Base-by-base conservation (phyloP, 2,888 invertebrate species). In the Mythimna pallens region DNA sequence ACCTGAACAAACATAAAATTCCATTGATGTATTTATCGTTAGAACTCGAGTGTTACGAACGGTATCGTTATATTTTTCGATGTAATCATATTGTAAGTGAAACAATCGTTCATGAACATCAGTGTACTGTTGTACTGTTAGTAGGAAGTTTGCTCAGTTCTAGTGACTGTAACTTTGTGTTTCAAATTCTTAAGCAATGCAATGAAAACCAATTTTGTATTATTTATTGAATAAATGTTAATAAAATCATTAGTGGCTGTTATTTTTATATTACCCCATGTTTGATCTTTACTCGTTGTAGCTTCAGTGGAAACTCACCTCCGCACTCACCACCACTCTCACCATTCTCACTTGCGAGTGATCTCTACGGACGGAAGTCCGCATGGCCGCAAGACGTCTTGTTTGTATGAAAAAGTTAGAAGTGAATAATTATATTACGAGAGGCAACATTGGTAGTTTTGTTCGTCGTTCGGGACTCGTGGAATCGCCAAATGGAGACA, bases 151-250 rank as follows among this genome's bases (percentile, higher is more conserved):
- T 93, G 95, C 94, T 95, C 95, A 94, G 93, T 94, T 93, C 87
- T 89, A 90, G 90, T 93, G 89, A 91, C 87, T 91, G 89, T 89
- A 89, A 88, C 88, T 91, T 87, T 93, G 87, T 90, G 91, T 93
- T 94, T 92, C 86, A 90, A 93, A 92, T 93, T 93, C 89, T 91
- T 89, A 90, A 91, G 92, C 92, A 92, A 90, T 93, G 91, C 93
- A 94, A 93, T 92, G 91, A 93, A 86, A 94, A 94, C 92, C 93
- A 93, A 92, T 95, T 95, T 95, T 95, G 94, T 95, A 95, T 95
- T 95, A 95, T 95, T 95, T 95, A 95, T 95, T 95, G 95, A 95
- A 95, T 96, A 96, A 95, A 96, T 96, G 96, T 96, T 96, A 95
- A 95, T 95, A 95, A 95, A 96, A 95, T 95, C 95, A 93, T 87